These are phyloP conservation scores for Drosophila lacteicornis DNA, from an alignment of 1,140 invertebrate species.

Conservation along the genomic window DNA sequence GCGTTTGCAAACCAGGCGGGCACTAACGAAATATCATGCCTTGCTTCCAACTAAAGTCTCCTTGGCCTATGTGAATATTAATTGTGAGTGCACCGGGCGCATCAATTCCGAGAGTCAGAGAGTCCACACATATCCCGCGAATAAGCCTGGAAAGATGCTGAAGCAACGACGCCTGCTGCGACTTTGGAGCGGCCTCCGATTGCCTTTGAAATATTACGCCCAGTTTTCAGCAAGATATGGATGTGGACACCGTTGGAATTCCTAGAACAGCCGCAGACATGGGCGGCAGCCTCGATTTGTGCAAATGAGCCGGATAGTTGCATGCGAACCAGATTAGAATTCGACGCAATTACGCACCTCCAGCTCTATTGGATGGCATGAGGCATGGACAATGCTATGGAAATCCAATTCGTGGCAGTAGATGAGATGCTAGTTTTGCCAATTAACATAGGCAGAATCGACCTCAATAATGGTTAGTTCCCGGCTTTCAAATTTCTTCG, in stretches of 20 bases:
- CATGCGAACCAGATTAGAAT: slow-evolving; percentile 44
- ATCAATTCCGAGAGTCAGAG: slow-evolving; percentile 29
- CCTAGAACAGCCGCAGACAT: slow-evolving; percentile 35
- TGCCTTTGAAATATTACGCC: slow-evolving; percentile 71
- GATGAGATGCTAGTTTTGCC: slow-evolving; percentile 14
- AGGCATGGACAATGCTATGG: not conserved
- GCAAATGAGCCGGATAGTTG: slow-evolving; percentile 31
- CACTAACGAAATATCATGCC: slow-evolving; percentile 61
- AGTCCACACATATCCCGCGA: slow-evolving; percentile 20
- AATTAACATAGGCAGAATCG: slow-evolving; percentile 35
- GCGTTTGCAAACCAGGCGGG: slow-evolving; percentile 47
- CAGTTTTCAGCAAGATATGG: slow-evolving; percentile 54
- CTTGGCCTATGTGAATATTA: slow-evolving; percentile 26
- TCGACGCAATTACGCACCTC: slow-evolving; percentile 48
- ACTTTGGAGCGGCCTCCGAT: slow-evolving; percentile 12
- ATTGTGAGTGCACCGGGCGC: slow-evolving; percentile 30
- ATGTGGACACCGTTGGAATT: slow-evolving; percentile 48
- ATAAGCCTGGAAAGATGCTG: not conserved
- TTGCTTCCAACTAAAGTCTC: slow-evolving; percentile 37
- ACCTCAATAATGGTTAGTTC: slow-evolving; percentile 25
- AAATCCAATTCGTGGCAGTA: slow-evolving; percentile 14
- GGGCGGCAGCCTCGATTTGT: slow-evolving; percentile 34
- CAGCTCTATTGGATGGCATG: not conserved
- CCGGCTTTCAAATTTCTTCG: not conserved
- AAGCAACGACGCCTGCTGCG: slow-evolving; percentile 29